Evolutionary conservation across 2,888 invertebrate genomes (phyloP).

Genomic region (Tridacna gigas): DNA sequence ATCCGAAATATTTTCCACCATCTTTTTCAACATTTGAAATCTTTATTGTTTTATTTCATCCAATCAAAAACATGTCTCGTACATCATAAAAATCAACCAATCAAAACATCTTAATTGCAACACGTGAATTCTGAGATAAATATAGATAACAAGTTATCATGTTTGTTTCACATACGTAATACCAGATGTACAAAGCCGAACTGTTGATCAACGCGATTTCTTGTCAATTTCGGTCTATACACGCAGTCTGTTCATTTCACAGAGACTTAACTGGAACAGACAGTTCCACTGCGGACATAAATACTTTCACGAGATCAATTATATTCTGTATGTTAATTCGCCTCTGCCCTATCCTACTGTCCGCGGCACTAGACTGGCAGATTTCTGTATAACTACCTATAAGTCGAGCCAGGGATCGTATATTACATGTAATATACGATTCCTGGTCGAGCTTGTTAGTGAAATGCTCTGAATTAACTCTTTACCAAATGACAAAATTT

Average conservation of each 20-base stretch:
- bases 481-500: no score
- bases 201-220: not conserved
- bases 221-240: not conserved
- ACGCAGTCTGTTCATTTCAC: no score
- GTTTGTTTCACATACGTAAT: not conserved
- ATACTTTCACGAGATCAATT: not conserved
- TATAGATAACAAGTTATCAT: not conserved
- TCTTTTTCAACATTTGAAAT: not conserved
- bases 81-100: not conserved
- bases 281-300: not conserved
- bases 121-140: not conserved
- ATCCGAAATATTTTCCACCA: constrained; percentile 2
- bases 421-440: no score
- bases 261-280: not conserved
- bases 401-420: no score
- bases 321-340: not conserved
- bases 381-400: no score
- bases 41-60: no score
- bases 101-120: not conserved
- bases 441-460: no score
- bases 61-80: no score
- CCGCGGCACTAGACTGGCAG: not conserved
- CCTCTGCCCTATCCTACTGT: not conserved
- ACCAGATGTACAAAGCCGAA: not conserved
- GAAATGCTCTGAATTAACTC: no score